Evolutionary conservation across 2,888 invertebrate genomes (phyloP).

Genomic region (Hyppa rectilinea): DNA sequence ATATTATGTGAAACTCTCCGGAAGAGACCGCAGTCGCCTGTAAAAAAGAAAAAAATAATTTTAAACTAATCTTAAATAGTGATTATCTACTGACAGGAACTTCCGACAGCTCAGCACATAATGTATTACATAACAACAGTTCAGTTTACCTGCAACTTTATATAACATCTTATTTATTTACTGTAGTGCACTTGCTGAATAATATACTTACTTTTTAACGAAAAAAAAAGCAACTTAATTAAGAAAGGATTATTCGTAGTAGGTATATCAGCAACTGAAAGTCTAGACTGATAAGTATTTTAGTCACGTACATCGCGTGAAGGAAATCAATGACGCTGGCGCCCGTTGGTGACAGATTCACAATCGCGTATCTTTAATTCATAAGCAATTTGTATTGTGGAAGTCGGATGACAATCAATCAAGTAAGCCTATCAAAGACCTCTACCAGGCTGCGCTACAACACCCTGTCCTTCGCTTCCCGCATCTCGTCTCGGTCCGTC

Average conservation of each 20-base stretch:
- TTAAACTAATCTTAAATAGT: conserved; percentile 8
- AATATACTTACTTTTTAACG: conserved; percentile 4
- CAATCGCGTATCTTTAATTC: neutral
- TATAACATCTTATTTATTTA: conserved; percentile 28
- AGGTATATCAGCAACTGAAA: neutral
- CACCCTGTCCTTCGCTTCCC: too few relatives aligned
- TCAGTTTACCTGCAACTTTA: conserved; percentile 21
- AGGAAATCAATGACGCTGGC: neutral
- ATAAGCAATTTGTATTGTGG: neutral
- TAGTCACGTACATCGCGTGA: neutral
- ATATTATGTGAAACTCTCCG: conserved; percentile 12
- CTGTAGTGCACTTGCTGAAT: conserved; percentile 7
- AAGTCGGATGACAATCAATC: neutral
- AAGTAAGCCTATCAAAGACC: too few relatives aligned
- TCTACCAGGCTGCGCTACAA: too few relatives aligned
- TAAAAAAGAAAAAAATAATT: neutral
- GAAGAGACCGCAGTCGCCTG: neutral
- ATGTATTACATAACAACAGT: conserved; percentile 29
- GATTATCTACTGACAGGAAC: neutral
- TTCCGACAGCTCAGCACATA: conserved; percentile 29
- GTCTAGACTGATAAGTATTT: conserved; percentile 13
- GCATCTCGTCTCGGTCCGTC: too few relatives aligned
- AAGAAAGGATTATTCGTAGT: neutral
- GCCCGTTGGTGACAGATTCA: neutral
- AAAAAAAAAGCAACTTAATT: neutral